Percentiles rank a stretch among this genome's conserved stretches.
phyloP scores from a whole-genome alignment of 2,797 vertebrate species.

The Esox masquinongy region DNA sequence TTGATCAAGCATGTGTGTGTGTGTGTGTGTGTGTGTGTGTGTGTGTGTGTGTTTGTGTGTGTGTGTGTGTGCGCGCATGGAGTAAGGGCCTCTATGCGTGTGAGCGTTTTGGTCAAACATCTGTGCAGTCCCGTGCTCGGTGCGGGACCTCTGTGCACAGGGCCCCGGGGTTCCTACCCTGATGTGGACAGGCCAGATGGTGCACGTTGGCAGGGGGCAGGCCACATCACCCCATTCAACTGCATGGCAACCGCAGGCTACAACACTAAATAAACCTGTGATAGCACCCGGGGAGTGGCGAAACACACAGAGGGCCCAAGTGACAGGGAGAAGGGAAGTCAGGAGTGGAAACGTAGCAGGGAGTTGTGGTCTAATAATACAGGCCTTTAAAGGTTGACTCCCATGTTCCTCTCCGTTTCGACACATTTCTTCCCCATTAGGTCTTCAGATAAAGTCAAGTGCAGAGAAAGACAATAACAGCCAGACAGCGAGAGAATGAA shows the following conservation, averaged over 20 bases:
- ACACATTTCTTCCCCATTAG: background rate
- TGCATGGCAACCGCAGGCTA: slow-evolving; percentile 58
- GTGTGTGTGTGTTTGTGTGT: background rate
- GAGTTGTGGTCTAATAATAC: background rate
- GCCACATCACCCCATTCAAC: slow-evolving; percentile 68
- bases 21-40: slow-evolving; percentile 5
- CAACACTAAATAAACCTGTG: slow-evolving; percentile 67
- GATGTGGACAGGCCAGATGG: slow-evolving; percentile 67
- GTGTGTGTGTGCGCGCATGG: slow-evolving; percentile 21
- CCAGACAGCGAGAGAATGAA: background rate
- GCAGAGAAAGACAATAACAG: slow-evolving; percentile 33
- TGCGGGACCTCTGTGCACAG: slow-evolving; percentile 38
- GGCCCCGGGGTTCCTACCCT: slow-evolving; percentile 44
- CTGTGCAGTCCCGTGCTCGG: slow-evolving; percentile 56
- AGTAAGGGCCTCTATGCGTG: slow-evolving; percentile 32
- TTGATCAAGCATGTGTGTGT: background rate
- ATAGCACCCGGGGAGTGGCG: slow-evolving; percentile 52
- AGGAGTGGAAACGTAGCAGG: background rate
- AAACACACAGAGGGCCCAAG: slow-evolving; percentile 2
- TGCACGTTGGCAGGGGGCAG: slow-evolving; percentile 46
- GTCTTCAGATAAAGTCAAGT: background rate
- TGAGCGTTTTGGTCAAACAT: slow-evolving; percentile 69
- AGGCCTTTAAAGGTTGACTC: background rate
- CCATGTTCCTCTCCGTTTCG: background rate
- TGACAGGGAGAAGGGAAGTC: background rate